Percentiles rank a stretch among this genome's conserved stretches.
Evolutionary conservation across 2,888 invertebrate genomes (phyloP).

Genomic region (Gortyna flavago): DNA sequence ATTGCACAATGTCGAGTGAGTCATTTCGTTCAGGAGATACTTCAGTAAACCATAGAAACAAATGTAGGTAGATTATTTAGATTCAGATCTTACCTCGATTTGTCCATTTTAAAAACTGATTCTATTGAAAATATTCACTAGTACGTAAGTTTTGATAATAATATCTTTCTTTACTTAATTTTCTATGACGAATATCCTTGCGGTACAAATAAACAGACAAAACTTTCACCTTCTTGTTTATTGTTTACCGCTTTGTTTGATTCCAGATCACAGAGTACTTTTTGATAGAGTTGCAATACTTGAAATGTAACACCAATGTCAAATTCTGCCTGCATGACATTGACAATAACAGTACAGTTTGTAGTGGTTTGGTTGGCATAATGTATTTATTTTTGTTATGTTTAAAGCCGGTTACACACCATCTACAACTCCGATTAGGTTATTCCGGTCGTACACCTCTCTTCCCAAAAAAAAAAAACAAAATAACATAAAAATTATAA

Average conservation of each 20-base stretch:
- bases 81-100: constrained; percentile 67
- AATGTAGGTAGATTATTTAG: constrained; percentile 46
- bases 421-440: no score
- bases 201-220: constrained; percentile 49
- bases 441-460: no score
- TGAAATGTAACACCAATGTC: constrained; percentile 37
- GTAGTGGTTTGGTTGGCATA: constrained; percentile 4
- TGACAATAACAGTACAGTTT: constrained; percentile 35
- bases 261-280: constrained; percentile 36
- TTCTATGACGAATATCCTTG: constrained; percentile 26
- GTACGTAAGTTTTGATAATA: constrained; percentile 10
- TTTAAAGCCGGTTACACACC: neutral
- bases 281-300: no score
- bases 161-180: constrained; percentile 31
- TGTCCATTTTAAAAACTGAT: constrained; percentile 64
- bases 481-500: no score
- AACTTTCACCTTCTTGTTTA: constrained; percentile 69
- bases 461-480: no score
- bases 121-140: constrained; percentile 23
- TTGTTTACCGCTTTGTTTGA: constrained; percentile 66
- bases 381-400: neutral
- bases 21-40: constrained; percentile 60
- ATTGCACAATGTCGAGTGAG: constrained; percentile 66
- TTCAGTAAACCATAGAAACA: constrained; percentile 50
- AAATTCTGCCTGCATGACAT: constrained; percentile 36